These are phyloP conservation scores for Drosophila ohnishii DNA, from an alignment of 1,140 invertebrate species.

Conservation along the genomic window DNA sequence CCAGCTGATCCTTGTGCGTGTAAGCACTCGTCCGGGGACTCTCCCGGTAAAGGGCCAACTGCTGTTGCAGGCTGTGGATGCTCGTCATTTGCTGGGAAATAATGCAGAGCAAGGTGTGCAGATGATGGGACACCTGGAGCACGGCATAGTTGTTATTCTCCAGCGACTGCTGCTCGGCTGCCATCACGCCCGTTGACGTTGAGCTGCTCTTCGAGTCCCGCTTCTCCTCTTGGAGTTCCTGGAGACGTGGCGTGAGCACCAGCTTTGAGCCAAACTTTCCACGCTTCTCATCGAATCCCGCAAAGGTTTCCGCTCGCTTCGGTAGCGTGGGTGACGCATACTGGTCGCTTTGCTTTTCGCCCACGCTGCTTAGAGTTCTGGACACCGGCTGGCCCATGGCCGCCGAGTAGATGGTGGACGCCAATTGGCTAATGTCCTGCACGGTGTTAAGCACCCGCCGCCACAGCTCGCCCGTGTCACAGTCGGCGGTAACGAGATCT, in stretches of 20 bases:
- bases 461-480: constrained; percentile 87
- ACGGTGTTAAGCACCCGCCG: constrained; percentile 88
- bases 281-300: constrained; percentile 92
- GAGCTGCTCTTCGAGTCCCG: constrained; percentile 40
- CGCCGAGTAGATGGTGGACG: constrained; percentile 88
- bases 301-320: constrained; percentile 96
- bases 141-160: constrained; percentile 89
- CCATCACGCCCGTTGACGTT: neutral
- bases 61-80: constrained; percentile 89
- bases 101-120: constrained; percentile 92
- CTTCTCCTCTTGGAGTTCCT: constrained; percentile 74
- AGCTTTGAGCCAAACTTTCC: constrained; percentile 69
- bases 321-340: constrained; percentile 93
- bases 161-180: constrained; percentile 48
- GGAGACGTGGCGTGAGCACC: constrained; percentile 66
- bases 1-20: constrained; percentile 89
- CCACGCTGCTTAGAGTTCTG: constrained; percentile 94
- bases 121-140: constrained; percentile 90
- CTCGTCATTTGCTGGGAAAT: constrained; percentile 93
- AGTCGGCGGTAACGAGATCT: constrained; percentile 85
- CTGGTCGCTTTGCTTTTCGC: constrained; percentile 92
- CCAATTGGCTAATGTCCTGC: constrained; percentile 87
- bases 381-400: constrained; percentile 89
- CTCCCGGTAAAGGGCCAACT: constrained; percentile 85
- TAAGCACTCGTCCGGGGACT: constrained; percentile 84